phyloP scores from a whole-genome alignment of 2,888 invertebrate genomes.

The Allolobophora icterica region DNA sequence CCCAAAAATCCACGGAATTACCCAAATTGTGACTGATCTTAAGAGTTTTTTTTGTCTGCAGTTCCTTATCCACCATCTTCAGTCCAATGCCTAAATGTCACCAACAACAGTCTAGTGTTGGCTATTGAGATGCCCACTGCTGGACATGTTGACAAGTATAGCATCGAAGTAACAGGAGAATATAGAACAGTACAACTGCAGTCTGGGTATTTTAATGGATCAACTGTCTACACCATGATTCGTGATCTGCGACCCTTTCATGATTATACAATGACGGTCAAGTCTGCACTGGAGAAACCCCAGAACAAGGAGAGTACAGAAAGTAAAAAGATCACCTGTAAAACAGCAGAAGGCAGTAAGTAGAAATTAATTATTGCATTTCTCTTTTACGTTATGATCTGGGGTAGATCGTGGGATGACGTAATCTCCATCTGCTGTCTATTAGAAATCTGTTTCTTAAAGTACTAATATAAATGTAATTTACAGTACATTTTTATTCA shows the following conservation, averaged over 20 bases:
- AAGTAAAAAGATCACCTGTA: not conserved
- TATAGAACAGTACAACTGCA: not conserved
- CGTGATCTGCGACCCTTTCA: not conserved
- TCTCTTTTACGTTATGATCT: not conserved
- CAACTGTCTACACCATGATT: not conserved
- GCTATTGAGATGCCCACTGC: not conserved
- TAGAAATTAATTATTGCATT: not conserved
- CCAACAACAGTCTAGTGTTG: not conserved
- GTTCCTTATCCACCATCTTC: not conserved
- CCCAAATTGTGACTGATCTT: not conserved
- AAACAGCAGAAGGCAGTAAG: constrained; percentile 3
- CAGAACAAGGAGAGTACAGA: not conserved
- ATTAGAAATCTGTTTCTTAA: too few relatives aligned
- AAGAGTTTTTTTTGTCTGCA: not conserved
- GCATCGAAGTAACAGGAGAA: not conserved
- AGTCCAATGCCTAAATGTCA: not conserved
- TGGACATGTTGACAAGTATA: not conserved
- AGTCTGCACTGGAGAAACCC: not conserved
- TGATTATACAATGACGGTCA: not conserved
- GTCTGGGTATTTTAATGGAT: not conserved
- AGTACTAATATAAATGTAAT: too few relatives aligned
- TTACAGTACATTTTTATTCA: too few relatives aligned
- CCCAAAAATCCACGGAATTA: too few relatives aligned
- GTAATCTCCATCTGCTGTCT: too few relatives aligned
- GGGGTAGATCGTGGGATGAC: too few relatives aligned